Evolutionary conservation across 2,888 invertebrate genomes (phyloP), one percentile per base, ranked within the genome.

Genomic region (Sarcophaga carnaria): DNA sequence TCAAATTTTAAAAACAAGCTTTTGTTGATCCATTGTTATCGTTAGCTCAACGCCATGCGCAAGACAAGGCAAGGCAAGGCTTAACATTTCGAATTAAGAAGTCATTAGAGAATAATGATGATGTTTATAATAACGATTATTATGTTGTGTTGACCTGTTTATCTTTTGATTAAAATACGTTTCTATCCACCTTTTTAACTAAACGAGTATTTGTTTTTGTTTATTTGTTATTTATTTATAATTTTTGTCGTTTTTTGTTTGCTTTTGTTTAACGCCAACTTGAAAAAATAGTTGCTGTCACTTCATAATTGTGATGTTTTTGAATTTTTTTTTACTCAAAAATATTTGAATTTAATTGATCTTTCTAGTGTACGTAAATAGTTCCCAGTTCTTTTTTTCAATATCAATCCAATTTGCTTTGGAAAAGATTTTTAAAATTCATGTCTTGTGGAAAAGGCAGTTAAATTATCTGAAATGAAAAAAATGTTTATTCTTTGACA

Each of bases 261-360:
- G 64, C 14, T 66, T 66, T 66, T 47, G 17, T 25, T 76, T 76
- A 66, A 76, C 20, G 76, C 54, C 66, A 54, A 64, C n/a, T 75
- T 49, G 8, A 20, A 47, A 22, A 37, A 45, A 25, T 25, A 47
- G 63, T 45, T 62, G 45, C 11, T 22, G 37, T 37, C 37, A 37
- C 37, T 6, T 2, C 37, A 10, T 10, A 37, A 8, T 37, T 8
- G 37, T 37, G 37, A 37, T 37, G 37, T 37, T 37, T 8, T 37
- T 10, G 37, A 37, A 37, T 10, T 37, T 8, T 37, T 37, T 37
- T 37, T 27, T 27, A 6, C 17, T 64, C 22, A 3, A 27, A 64
- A 64, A 25, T 25, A 64, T 2, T 0, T 17, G 4, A n/a, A 25
- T 49, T 64, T 63, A 64, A 64, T 75, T 75, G 47, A 12, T 64